Evolutionary conservation across 2,797 vertebrate species (phyloP).

Genomic region (Sphaeramia orbicularis): DNA sequence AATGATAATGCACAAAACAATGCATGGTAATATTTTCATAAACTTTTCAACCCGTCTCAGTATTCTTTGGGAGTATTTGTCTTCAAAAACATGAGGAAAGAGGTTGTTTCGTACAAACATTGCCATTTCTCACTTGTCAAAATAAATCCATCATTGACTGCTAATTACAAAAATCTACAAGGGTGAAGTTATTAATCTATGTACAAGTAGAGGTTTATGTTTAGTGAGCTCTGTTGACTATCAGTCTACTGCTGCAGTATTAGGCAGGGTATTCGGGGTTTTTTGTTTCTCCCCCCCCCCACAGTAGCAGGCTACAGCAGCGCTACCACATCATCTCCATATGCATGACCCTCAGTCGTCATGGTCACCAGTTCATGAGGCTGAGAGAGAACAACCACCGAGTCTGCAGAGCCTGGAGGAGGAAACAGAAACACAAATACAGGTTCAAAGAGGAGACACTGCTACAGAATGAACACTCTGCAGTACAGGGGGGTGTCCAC

Average conservation of each 20-base stretch:
- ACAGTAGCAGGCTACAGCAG: conserved; percentile 75
- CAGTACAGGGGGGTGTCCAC: background rate
- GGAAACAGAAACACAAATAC: conserved; percentile 8
- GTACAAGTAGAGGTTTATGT: conserved; percentile 55
- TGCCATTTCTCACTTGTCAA: conserved; percentile 57
- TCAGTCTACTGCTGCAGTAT: conserved; percentile 27
- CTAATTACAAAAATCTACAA: conserved; percentile 81
- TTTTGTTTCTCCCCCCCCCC: background rate
- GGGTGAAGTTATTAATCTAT: conserved; percentile 45
- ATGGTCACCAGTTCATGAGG: conserved; percentile 87
- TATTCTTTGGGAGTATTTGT: conserved; percentile 76
- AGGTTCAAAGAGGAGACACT: conserved; percentile 2
- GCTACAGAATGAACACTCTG: background rate
- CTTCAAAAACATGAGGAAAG: conserved; percentile 63
- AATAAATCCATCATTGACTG: conserved; percentile 67
- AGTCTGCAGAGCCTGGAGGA: conserved; percentile 78
- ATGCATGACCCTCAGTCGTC: conserved; percentile 82
- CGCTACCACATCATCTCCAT: conserved; percentile 85
- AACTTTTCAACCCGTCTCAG: conserved; percentile 71
- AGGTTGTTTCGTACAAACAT: conserved; percentile 64
- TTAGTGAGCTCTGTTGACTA: conserved; percentile 32
- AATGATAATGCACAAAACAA: conserved; percentile 37
- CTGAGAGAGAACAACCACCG: conserved; percentile 84
- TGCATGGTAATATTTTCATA: conserved; percentile 38
- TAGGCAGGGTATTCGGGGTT: conserved; percentile 20